Percentiles rank a stretch among this genome's conserved stretches.
Evolutionary conservation across 2,113 vertebrate genomes (phyloP).

Genomic region (Phylloscopus trochilus): DNA sequence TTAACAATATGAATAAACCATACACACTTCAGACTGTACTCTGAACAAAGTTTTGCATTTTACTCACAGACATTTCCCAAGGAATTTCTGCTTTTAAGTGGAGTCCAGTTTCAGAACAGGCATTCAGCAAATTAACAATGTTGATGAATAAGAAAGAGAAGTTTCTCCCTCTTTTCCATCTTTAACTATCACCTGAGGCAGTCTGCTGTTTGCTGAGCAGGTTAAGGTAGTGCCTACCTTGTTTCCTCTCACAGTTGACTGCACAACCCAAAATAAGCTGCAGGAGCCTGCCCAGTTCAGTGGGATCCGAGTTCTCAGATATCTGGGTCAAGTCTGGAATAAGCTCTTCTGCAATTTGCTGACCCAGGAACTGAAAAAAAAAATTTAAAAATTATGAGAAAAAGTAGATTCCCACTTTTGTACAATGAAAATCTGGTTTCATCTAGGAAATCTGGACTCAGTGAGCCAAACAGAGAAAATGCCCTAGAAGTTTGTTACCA

Average conservation of each 20-base stretch:
- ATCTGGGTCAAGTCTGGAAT: slow-evolving; percentile 86
- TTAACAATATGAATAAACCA: background rate
- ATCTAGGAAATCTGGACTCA: background rate
- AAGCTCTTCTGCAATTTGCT: slow-evolving; percentile 88
- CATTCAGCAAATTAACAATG: background rate
- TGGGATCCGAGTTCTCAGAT: slow-evolving; percentile 82
- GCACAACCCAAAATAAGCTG: slow-evolving; percentile 97
- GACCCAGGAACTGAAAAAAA: slow-evolving; percentile 80
- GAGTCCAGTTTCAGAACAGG: background rate
- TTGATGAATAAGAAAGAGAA: background rate
- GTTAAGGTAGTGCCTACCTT: slow-evolving; percentile 75
- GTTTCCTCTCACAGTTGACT: slow-evolving; percentile 93
- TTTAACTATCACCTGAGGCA: background rate
- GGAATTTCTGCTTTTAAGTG: background rate
- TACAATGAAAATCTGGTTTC: background rate
- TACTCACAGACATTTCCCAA: background rate
- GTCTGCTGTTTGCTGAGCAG: background rate
- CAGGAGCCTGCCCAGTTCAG: slow-evolving; percentile 88
- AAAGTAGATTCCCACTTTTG: background rate
- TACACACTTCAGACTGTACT: background rate
- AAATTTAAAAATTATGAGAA: background rate
- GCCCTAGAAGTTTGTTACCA: background rate
- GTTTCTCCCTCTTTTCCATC: background rate
- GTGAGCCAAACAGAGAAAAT: background rate
- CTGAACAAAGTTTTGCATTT: background rate